Conservation (phyloP, 2,797 vertebrate species). For the Sylvilagus floridanus region DNA sequence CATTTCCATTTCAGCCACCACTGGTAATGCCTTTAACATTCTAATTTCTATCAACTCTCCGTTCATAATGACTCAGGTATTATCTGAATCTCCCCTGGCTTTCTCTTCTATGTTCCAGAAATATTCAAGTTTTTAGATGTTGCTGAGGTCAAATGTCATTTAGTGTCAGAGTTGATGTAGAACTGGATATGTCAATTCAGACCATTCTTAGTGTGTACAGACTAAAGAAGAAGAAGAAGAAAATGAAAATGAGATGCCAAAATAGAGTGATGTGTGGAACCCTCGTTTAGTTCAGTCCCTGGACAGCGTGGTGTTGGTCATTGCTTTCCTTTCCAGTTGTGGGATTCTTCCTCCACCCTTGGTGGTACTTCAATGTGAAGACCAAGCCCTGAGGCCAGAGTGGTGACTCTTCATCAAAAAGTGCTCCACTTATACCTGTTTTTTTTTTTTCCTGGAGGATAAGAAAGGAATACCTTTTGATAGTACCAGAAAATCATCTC, state of each 20-base stretch:
- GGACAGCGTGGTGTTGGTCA: neutral
- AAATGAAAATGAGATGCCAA: neutral
- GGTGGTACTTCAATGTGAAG: neutral
- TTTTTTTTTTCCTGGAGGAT: neutral
- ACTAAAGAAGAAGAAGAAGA: neutral
- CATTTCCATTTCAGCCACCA: neutral
- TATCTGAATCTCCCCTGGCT: neutral
- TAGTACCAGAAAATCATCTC: neutral
- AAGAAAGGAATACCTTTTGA: neutral
- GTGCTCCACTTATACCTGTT: neutral
- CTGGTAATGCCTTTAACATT: neutral
- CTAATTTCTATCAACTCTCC: neutral
- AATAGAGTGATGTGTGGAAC: neutral
- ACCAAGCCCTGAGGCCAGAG: neutral
- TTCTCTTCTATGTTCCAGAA: neutral
- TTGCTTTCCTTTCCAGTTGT: neutral
- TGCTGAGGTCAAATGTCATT: neutral
- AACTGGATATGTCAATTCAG: neutral
- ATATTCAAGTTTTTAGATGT: neutral
- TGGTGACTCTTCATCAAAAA: neutral
- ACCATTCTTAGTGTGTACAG: neutral
- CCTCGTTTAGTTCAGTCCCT: neutral
- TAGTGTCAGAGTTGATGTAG: neutral
- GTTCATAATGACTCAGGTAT: neutral
- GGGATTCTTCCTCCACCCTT: fast-evolving